phyloP scores from a whole-genome alignment of 1,140 invertebrate genomes.

The Drosophila kurseongensis region DNA sequence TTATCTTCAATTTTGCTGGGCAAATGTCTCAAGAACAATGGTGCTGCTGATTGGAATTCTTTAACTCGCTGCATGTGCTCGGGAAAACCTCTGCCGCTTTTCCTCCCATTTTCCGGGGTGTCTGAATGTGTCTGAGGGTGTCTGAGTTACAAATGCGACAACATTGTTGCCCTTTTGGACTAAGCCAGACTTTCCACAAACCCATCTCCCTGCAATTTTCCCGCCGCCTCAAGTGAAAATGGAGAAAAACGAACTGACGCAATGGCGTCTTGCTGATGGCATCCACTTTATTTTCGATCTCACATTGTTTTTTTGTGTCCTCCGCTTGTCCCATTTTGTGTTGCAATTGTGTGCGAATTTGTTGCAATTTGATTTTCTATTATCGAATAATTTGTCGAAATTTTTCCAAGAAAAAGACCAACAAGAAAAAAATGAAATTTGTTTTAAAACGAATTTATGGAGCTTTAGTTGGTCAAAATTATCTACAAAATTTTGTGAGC shows the following conservation, averaged over 20 bases:
- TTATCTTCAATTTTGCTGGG: constrained; percentile 79
- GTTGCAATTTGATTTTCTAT: constrained; percentile 81
- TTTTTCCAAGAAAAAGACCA: constrained; percentile 32
- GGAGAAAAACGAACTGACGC: constrained; percentile 68
- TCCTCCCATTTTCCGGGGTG: constrained; percentile 1
- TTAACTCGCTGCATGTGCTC: constrained; percentile 76
- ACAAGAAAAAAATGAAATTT: constrained; percentile 8
- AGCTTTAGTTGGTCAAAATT: not conserved
- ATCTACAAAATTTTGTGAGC: not conserved
- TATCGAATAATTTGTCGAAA: constrained; percentile 75
- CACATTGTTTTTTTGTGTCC: constrained; percentile 37
- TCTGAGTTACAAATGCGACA: constrained; percentile 77
- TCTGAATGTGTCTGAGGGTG: not conserved
- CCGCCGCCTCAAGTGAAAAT: constrained; percentile 36
- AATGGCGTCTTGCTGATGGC: constrained; percentile 70
- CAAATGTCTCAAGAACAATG: constrained; percentile 82
- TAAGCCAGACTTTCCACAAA: constrained; percentile 10
- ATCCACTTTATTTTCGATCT: constrained; percentile 71
- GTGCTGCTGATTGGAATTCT: constrained; percentile 80
- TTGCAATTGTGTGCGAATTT: constrained; percentile 80
- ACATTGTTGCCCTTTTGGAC: constrained; percentile 70
- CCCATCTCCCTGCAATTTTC: not conserved
- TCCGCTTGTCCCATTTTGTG: constrained; percentile 55
- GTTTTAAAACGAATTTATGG: constrained; percentile 11
- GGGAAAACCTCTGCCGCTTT: constrained; percentile 9